Evolutionary conservation across 2,113 vertebrate genomes (phyloP), one percentile per base, ranked within the genome.

Genomic region (Dromas ardeola): DNA sequence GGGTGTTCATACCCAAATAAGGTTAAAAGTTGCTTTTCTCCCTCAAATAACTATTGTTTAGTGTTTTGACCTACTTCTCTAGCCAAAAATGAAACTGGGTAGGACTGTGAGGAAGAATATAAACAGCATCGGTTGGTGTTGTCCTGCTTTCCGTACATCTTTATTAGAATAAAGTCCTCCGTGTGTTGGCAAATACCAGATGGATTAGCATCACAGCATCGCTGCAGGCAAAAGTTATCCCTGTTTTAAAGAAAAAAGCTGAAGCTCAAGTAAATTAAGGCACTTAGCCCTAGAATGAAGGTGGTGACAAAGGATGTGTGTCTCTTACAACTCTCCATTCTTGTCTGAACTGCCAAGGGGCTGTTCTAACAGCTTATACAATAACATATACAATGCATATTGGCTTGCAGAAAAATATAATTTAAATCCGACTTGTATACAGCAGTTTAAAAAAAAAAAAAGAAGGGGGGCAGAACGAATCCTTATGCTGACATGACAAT

Each of bases 61-160:
- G 45, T 76, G 25, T n/a, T 90, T 79, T 94, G 95, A 93, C 96
- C 93, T 95, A 93, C 81, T 96, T 96, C 88, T 69, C 61, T 40
- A 82, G 58, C 25, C 55, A 85, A 77, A 86, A 96, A 53, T 80
- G 81, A 93, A 96, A 65, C 87, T 81, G 62, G 26, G 19, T 87
- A 52, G 30, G 30, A 49, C 66, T 72, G 70, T 61, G 49, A 88
- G 77, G 43, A 82, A 69, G 58, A 82, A 76, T 72, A 76, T 23
- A 85, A 79, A 36, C 8, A 87, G n/a, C n/a, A 66, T 85, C 9
- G 15, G 56, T 72, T 93, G 53, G 32, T 66, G 43, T 21, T 90
- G 74, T 88, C 92, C 85, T 83, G 87, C 67, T 92, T 95, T 94
- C 56, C 45, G 8, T 73, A 45, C 49, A 15, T 81, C 49, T 91